A percentile compares a stretch with the other conserved stretches of the same genome.
phyloP scores from a whole-genome alignment of 2,888 invertebrate species.

The Cephus pulcher region DNA sequence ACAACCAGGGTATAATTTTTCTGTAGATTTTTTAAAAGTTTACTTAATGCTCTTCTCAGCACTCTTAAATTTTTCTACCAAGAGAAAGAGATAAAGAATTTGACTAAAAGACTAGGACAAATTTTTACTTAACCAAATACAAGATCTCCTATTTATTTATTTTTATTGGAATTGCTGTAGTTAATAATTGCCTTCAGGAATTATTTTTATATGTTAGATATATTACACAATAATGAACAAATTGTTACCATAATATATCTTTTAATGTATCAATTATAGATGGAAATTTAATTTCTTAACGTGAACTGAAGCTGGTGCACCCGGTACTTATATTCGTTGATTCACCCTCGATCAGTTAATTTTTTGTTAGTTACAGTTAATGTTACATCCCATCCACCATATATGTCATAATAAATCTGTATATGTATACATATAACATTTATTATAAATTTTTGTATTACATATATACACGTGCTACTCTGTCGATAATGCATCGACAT shows the following conservation, averaged over 20 bases:
- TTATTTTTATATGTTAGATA: background rate
- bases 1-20: slow-evolving; percentile 73
- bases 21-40: slow-evolving; percentile 47
- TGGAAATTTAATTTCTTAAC: background rate
- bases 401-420: slow-evolving; percentile 13
- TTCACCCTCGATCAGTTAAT: background rate
- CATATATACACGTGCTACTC: background rate
- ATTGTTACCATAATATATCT: background rate
- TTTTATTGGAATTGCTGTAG: background rate
- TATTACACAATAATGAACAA: background rate
- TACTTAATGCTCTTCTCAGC: background rate
- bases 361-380: background rate
- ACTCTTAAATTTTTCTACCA: slow-evolving; percentile 1
- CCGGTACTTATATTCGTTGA: background rate
- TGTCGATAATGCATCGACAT: background rate
- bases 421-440: background rate
- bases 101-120: background rate
- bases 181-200: background rate
- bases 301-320: background rate
- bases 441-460: background rate
- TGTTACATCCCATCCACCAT: slow-evolving; percentile 37
- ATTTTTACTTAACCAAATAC: background rate
- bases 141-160: background rate
- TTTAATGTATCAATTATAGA: background rate
- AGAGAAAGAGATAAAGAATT: background rate